Conservation (phyloP, 2,113 vertebrate species). For the Pristiophorus japonicus region DNA sequence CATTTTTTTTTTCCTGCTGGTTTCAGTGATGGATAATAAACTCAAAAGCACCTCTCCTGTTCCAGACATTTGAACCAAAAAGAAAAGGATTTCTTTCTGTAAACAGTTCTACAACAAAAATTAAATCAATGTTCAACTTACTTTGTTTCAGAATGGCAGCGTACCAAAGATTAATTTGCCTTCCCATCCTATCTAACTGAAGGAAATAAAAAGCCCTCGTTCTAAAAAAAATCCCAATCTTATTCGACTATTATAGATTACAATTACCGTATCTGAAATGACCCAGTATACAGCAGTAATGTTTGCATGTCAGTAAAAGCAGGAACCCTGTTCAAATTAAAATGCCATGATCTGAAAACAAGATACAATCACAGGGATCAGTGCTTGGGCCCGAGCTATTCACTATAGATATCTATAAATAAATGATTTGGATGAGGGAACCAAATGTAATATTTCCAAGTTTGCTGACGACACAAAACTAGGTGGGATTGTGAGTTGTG, state of each 20-base stretch:
- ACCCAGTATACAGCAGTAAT: not conserved
- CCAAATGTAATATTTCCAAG: too few species aligned
- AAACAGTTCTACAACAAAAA: not conserved
- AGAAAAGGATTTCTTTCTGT: not conserved
- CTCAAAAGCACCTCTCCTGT: not conserved
- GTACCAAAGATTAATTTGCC: not conserved
- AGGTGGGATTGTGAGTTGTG: too few species aligned
- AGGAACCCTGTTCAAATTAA: not conserved
- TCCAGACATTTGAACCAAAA: not conserved
- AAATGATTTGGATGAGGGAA: too few species aligned
- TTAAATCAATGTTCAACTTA: too few species aligned
- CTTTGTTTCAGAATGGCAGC: too few species aligned
- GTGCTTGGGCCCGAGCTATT: too few species aligned
- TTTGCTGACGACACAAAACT: too few species aligned
- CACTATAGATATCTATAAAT: too few species aligned
- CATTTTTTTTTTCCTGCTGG: not conserved
- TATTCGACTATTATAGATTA: not conserved
- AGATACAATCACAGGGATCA: too few species aligned
- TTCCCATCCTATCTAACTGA: not conserved
- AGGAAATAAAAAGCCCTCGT: not conserved
- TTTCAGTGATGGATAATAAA: not conserved
- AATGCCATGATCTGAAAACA: not conserved
- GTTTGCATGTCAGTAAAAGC: not conserved
- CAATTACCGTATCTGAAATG: not conserved
- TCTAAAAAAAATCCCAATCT: not conserved